phyloP scores from a whole-genome alignment of 2,888 invertebrate species.

The Oscheius sp. region DNA sequence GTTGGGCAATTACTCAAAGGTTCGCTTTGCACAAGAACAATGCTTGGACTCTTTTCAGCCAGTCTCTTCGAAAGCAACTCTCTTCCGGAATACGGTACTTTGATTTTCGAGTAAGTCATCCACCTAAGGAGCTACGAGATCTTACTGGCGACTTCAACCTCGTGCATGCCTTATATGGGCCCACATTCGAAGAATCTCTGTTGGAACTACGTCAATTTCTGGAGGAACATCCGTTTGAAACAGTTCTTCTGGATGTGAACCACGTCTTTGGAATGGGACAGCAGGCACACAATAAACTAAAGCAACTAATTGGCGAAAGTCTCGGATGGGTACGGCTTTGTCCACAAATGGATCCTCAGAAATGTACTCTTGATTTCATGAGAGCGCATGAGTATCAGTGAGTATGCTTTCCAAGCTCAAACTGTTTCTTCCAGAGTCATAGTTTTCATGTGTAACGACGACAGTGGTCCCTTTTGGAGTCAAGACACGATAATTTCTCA shows the following conservation, averaged over 20 bases:
- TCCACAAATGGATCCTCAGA: constrained; percentile 36
- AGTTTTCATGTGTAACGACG: constrained; percentile 4
- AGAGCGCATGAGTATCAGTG: constrained; percentile 20
- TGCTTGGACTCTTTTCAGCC: constrained; percentile 31
- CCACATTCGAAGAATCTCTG: constrained; percentile 13
- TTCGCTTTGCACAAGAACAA: constrained; percentile 1
- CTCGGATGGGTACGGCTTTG: constrained; percentile 37
- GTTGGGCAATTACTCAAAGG: constrained; percentile 61
- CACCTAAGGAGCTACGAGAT: constrained; percentile 28
- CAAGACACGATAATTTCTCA: constrained; percentile 16
- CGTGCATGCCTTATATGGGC: constrained; percentile 49
- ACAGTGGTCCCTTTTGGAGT: constrained; percentile 28
- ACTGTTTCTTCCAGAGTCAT: constrained; percentile 21
- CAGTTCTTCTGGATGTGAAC: constrained; percentile 50
- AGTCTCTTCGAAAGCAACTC: constrained; percentile 48
- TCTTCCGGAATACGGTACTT: constrained; percentile 54
- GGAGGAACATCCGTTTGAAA: constrained; percentile 36
- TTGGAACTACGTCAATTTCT: constrained; percentile 39
- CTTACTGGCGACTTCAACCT: constrained; percentile 28
- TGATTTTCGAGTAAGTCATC: constrained; percentile 53
- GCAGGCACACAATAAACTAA: constrained; percentile 2
- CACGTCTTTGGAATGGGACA: constrained; percentile 42
- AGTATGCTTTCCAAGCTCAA: background rate
- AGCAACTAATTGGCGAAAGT: constrained; percentile 8
- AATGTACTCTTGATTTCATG: constrained; percentile 28